These are phyloP conservation scores for Acipenser oxyrinchus DNA, from an alignment of 2,797 vertebrate species.

Conservation along the genomic window DNA sequence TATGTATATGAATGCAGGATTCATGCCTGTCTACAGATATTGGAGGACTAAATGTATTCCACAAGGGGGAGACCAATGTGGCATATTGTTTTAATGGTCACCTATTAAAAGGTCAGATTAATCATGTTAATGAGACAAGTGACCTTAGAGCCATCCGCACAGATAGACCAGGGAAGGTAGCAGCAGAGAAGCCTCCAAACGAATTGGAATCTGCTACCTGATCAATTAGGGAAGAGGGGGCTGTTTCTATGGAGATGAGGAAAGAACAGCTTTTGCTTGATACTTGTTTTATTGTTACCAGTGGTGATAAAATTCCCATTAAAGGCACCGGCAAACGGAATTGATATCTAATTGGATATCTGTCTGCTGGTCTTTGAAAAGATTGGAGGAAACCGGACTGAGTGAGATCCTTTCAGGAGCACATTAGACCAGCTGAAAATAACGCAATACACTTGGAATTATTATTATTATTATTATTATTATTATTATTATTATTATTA, in stretches of 20 bases:
- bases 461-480: too few species aligned
- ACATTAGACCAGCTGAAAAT: too few species aligned
- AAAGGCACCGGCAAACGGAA: not conserved
- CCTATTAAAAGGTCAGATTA: not conserved
- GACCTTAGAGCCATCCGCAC: not conserved
- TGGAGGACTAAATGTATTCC: too few species aligned
- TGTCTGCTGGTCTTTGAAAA: not conserved
- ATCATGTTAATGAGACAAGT: conserved; percentile 2
- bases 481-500: too few species aligned
- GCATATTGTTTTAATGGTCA: not conserved
- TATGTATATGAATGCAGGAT: too few species aligned
- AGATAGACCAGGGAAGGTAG: not conserved
- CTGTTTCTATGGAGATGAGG: not conserved
- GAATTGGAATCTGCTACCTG: not conserved
- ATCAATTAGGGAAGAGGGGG: not conserved
- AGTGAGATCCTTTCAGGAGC: too few species aligned
- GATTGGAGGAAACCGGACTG: too few species aligned
- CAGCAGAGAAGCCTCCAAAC: not conserved
- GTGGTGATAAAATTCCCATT: conserved; percentile 39
- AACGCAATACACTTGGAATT: too few species aligned
- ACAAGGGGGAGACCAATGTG: not conserved
- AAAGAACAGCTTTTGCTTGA: not conserved
- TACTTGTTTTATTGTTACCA: conserved; percentile 47
- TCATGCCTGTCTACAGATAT: too few species aligned
- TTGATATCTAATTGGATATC: not conserved